Percentiles rank a stretch among this genome's conserved stretches.
Evolutionary conservation across 2,797 vertebrate species (phyloP).

Genomic region (Oreonectes daqikongensis): DNA sequence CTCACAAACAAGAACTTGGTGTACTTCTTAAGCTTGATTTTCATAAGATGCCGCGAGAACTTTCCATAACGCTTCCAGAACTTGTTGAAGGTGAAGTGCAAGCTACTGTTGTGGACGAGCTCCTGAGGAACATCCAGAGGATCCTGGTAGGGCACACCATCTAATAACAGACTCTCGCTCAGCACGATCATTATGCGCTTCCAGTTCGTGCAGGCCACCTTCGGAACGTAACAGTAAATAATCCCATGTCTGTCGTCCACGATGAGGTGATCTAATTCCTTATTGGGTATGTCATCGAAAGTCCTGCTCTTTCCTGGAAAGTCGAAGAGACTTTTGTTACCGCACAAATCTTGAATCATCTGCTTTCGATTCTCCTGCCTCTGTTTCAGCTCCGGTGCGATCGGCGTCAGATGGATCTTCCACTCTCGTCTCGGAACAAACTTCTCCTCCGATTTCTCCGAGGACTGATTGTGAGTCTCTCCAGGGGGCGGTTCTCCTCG

Average conservation of each 20-base stretch:
- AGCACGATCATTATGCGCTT: conserved; percentile 97
- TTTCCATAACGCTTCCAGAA: conserved; percentile 96
- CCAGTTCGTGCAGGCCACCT: conserved; percentile 98
- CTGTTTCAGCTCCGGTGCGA: conserved; percentile 72
- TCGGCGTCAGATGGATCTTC: conserved; percentile 81
- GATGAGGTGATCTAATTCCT: conserved; percentile 93
- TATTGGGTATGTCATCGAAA: conserved; percentile 96
- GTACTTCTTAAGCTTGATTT: conserved; percentile 95
- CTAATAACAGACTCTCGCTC: conserved; percentile 87
- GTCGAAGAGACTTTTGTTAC: conserved; percentile 81
- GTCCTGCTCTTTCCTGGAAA: conserved; percentile 92
- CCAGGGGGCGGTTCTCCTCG: conserved; percentile 72
- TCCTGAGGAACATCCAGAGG: conserved; percentile 86
- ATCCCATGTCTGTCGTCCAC: conserved; percentile 95
- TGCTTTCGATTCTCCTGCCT: conserved; percentile 81
- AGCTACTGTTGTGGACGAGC: conserved; percentile 89
- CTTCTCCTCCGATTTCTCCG: conserved; percentile 74
- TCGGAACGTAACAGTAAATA: conserved; percentile 98
- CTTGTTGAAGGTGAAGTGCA: conserved; percentile 95
- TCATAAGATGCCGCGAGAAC: conserved; percentile 93
- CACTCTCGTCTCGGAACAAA: conserved; percentile 88
- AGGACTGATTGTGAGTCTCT: conserved; percentile 72
- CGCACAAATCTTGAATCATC: conserved; percentile 82
- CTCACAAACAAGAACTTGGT: conserved; percentile 97
- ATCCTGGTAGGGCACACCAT: conserved; percentile 85